Evolutionary conservation across 2,888 invertebrate genomes (phyloP).

Genomic region (Platycnemis pennipes): DNA sequence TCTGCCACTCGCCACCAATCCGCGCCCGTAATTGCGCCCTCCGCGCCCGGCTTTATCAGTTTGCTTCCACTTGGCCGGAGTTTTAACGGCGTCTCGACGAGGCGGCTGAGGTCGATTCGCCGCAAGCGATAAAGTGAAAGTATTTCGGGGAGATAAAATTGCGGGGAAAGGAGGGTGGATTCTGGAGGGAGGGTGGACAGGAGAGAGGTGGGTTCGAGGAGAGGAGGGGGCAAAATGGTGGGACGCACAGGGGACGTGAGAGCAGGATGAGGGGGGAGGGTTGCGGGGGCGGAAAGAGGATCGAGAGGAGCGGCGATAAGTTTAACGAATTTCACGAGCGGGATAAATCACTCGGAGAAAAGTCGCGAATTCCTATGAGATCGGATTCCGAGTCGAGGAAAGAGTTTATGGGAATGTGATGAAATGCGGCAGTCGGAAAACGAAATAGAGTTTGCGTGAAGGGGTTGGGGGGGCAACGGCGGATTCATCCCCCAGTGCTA

Average conservation of each 20-base stretch:
- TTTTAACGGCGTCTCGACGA: slow-evolving; percentile 1
- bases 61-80: background rate
- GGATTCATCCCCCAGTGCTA: too few species aligned
- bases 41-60: background rate
- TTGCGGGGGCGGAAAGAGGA: background rate
- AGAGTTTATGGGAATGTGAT: slow-evolving; percentile 11
- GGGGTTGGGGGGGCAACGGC: too few species aligned
- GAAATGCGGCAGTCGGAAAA: background rate
- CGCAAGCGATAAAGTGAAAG: slow-evolving; percentile 1
- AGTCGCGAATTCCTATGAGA: slow-evolving; percentile 2
- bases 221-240: background rate
- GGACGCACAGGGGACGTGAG: too few species aligned
- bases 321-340: background rate
- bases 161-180: background rate
- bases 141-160: background rate
- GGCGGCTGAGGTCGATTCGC: background rate
- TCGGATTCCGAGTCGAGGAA: background rate
- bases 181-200: background rate
- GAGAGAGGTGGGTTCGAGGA: background rate
- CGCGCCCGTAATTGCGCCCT: slow-evolving; percentile 38
- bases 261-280: background rate
- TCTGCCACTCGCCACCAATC: slow-evolving; percentile 25
- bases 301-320: background rate
- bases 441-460: too few species aligned
- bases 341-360: background rate